Evolutionary conservation across 2,888 invertebrate species (phyloP).

Genomic region (Agrotis exclamationis): DNA sequence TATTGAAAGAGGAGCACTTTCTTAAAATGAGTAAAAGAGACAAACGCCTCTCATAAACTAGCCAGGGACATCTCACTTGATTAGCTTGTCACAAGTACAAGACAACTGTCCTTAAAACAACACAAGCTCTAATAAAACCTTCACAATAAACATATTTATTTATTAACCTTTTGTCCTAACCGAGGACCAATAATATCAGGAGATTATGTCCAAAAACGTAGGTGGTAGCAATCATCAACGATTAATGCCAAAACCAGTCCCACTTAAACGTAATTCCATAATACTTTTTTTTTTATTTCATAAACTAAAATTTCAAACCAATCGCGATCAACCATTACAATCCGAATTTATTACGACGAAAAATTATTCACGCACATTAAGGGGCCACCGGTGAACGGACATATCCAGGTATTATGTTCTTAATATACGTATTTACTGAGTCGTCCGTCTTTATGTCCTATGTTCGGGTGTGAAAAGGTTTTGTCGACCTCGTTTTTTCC

Average conservation of each 20-base stretch:
- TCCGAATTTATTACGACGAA: constrained; percentile 90
- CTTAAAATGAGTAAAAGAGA: neutral
- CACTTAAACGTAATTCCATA: constrained; percentile 70
- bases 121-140: constrained; percentile 67
- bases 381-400: constrained; percentile 76
- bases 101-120: constrained; percentile 35
- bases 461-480: constrained; percentile 87
- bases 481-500: constrained; percentile 87
- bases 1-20: neutral
- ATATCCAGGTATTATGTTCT: constrained; percentile 75
- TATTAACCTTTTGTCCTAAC: constrained; percentile 77
- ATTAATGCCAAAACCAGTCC: constrained; percentile 82
- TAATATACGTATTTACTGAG: constrained; percentile 77
- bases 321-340: constrained; percentile 88
- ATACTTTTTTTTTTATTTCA: constrained; percentile 62
- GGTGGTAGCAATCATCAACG: constrained; percentile 79
- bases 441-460: constrained; percentile 83
- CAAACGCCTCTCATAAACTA: constrained; percentile 1
- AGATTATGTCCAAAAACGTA: constrained; percentile 74
- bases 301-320: constrained; percentile 84
- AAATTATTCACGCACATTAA: constrained; percentile 89
- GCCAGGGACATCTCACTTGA: constrained; percentile 2
- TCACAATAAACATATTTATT: constrained; percentile 78
- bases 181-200: constrained; percentile 76
- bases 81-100: constrained; percentile 42